phyloP scores from a whole-genome alignment of 2,113 vertebrate genomes.

The Pogona vitticeps region DNA sequence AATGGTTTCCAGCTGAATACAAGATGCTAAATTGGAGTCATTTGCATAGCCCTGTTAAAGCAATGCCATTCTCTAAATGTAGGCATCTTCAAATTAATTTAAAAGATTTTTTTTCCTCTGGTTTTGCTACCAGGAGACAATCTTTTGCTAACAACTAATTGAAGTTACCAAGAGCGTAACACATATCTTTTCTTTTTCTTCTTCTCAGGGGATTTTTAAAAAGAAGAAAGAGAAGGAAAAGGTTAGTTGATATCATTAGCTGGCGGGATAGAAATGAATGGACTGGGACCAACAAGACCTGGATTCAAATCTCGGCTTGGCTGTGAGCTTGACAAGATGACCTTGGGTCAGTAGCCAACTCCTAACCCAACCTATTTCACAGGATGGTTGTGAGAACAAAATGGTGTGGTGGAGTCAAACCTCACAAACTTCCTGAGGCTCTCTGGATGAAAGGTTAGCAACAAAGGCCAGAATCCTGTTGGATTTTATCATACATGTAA shows the following conservation, averaged over 20 bases:
- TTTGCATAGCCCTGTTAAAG: slow-evolving; percentile 94
- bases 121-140: slow-evolving; percentile 80
- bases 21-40: slow-evolving; percentile 96
- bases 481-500: no score
- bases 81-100: slow-evolving; percentile 91
- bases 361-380: neutral
- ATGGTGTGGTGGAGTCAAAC: neutral
- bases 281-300: neutral
- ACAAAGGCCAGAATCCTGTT: no score
- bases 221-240: slow-evolving; percentile 56
- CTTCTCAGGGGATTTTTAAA: slow-evolving; percentile 15
- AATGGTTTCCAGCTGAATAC: slow-evolving; percentile 97
- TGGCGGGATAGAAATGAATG: slow-evolving; percentile 36
- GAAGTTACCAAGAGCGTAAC: slow-evolving; percentile 74
- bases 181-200: slow-evolving; percentile 59
- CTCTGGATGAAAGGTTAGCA: no score
- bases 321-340: neutral
- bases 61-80: slow-evolving; percentile 88
- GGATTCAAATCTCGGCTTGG: slow-evolving; percentile 10
- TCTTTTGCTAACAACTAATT: slow-evolving; percentile 81
- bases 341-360: neutral
- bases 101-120: slow-evolving; percentile 75
- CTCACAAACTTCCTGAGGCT: no score
- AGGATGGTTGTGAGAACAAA: neutral
- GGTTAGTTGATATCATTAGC: slow-evolving; percentile 74